phyloP scores from a whole-genome alignment of 2,797 vertebrate species.

The Oreonectes daqikongensis region DNA sequence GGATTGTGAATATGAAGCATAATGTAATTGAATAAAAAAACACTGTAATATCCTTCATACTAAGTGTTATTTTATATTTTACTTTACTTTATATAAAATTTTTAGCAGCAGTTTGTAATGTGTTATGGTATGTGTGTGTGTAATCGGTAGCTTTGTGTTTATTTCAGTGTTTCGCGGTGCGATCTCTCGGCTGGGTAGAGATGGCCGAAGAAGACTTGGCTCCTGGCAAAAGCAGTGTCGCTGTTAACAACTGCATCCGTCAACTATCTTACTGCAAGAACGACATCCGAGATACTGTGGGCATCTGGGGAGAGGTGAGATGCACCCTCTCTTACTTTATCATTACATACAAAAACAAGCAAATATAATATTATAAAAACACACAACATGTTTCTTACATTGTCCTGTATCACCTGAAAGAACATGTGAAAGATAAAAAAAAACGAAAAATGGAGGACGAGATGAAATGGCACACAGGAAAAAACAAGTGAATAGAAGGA shows the following conservation, averaged over 20 bases:
- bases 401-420: neutral
- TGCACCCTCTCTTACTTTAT: neutral
- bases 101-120: neutral
- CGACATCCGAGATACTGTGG: slow-evolving; percentile 94
- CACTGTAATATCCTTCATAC: too few relatives aligned
- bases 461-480: slow-evolving; percentile 13
- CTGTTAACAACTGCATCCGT: slow-evolving; percentile 97
- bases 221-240: slow-evolving; percentile 95
- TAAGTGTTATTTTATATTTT: neutral
- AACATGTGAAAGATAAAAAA: neutral
- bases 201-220: slow-evolving; percentile 97
- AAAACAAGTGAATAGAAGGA: slow-evolving; percentile 2
- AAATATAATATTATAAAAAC: neutral
- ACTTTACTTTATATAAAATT: neutral
- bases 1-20: neutral
- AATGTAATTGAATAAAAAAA: neutral
- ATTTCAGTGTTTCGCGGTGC: slow-evolving; percentile 91
- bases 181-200: slow-evolving; percentile 97
- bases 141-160: slow-evolving; percentile 9
- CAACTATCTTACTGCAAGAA: slow-evolving; percentile 99
- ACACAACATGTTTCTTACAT: slow-evolving; percentile 18
- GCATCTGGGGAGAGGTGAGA: slow-evolving; percentile 97
- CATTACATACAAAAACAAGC: neutral
- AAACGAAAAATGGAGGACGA: neutral
- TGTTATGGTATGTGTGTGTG: neutral